Evolutionary conservation across 2,113 vertebrate species (phyloP), one percentile per base, ranked within the genome.

Genomic region (Pyrgilauda ruficollis): DNA sequence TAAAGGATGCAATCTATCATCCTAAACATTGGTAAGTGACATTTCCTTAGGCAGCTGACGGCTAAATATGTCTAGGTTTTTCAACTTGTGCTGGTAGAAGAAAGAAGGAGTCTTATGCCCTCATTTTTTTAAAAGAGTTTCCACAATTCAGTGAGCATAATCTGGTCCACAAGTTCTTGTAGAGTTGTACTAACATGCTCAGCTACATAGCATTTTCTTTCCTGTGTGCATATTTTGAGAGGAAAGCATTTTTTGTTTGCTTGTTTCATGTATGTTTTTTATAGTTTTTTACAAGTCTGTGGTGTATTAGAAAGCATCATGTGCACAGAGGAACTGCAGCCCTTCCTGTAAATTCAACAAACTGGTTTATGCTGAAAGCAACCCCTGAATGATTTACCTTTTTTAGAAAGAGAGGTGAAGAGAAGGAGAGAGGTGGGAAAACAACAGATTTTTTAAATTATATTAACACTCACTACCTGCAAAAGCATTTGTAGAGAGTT

Each of bases 381-480:
- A 70, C 43, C 46, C 63, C 78, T 47, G 89, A 92, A 67, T 96
- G 89, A 97, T 97, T 97, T 97, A 97, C 75, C 61, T 85, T 95
- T 85, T 94, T 77, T 83, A 96, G 89, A 95, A 89, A 90, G 74
- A 72, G 91, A 87, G 59, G 83, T 92, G 94, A 96, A 91, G 92
- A 95, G 64, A 84, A 95, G 90, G 83, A 94, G 76, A 95, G 35
- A 67, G 83, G 87, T 92, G 69, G 94, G 93, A 91, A 93, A 97
- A 96, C 78, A 96, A 92, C 94, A 96, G 78, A 94, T 93, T 97
- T 97, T 95, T 96, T 70, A 95, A 96, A 96, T 97, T 96, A 97
- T 95, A 96, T 97, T 96, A 95, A 96, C 95, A 96, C 94, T 96
- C 95, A 94, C 95, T 97, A 97, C 90, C 96, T 95, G 94, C 91